Percentiles rank a stretch among this genome's conserved stretches.
phyloP scores from a whole-genome alignment of 2,888 invertebrate genomes.

The Trissolcus brochymenae region DNA sequence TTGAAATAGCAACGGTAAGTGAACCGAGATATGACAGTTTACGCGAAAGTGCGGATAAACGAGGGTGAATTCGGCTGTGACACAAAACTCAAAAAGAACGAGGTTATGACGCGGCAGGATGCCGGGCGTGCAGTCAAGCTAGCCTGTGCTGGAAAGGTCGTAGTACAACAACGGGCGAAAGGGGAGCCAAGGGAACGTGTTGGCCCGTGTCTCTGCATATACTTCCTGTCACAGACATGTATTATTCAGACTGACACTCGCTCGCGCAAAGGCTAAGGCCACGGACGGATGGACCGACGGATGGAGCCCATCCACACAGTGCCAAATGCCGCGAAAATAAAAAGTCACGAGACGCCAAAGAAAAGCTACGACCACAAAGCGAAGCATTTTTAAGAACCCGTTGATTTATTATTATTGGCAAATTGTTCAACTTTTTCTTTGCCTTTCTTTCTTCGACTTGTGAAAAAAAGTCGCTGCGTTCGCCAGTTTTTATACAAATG shows the following conservation, averaged over 20 bases:
- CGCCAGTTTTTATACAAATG: no score
- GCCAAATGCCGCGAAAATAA: slow-evolving; percentile 55
- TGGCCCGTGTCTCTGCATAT: slow-evolving; percentile 66
- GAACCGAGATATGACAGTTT: slow-evolving; percentile 53
- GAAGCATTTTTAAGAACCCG: slow-evolving; percentile 42
- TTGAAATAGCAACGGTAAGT: slow-evolving; percentile 36
- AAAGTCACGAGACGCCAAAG: slow-evolving; percentile 37
- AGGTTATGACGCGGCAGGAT: slow-evolving; percentile 47
- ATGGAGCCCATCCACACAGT: slow-evolving; percentile 49
- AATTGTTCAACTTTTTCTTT: slow-evolving; percentile 20
- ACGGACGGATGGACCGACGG: slow-evolving; percentile 48
- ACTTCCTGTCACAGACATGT: slow-evolving; percentile 69
- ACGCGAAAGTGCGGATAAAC: slow-evolving; percentile 51
- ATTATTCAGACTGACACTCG: slow-evolving; percentile 74
- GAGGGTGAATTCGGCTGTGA: slow-evolving; percentile 43
- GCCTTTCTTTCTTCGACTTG: slow-evolving; percentile 8
- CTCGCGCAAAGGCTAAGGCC: slow-evolving; percentile 62
- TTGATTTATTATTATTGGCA: slow-evolving; percentile 50
- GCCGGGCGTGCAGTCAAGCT: slow-evolving; percentile 26
- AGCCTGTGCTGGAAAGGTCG: slow-evolving; percentile 50
- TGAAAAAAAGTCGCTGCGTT: not conserved
- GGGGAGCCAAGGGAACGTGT: slow-evolving; percentile 55
- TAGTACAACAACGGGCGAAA: slow-evolving; percentile 35
- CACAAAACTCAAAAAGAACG: slow-evolving; percentile 42
- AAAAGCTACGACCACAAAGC: slow-evolving; percentile 48